Percentiles rank a stretch among this genome's conserved stretches.
Conservation (phyloP, 2,888 invertebrate genomes). For the Dynastes tityus region DNA sequence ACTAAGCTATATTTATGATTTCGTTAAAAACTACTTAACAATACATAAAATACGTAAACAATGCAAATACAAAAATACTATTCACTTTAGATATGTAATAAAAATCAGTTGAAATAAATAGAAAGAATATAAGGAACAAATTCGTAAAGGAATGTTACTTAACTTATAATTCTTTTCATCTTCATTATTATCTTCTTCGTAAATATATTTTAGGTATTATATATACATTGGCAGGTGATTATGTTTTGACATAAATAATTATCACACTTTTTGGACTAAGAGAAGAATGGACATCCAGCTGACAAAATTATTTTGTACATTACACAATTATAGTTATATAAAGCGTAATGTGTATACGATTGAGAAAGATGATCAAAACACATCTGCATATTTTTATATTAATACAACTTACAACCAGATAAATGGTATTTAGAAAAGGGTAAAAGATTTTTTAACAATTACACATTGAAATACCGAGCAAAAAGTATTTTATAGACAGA, state of each 20-base stretch:
- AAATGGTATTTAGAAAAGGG: background rate
- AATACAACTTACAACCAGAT: background rate
- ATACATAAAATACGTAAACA: constrained; percentile 41
- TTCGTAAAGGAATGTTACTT: constrained; percentile 46
- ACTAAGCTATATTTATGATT: constrained; percentile 30
- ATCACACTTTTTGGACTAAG: constrained; percentile 54
- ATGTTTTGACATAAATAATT: constrained; percentile 57
- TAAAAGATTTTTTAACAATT: too few species aligned
- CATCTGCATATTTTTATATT: constrained; percentile 1
- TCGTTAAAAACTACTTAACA: constrained; percentile 48
- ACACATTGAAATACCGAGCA: too few species aligned
- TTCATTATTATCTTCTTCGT: constrained; percentile 25
- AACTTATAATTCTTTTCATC: constrained; percentile 39
- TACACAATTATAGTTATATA: constrained; percentile 40
- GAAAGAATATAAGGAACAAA: constrained; percentile 37
- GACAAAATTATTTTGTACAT: constrained; percentile 42
- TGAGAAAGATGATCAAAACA: constrained; percentile 21
- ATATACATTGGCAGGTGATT: constrained; percentile 53
- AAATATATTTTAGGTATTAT: constrained; percentile 37
- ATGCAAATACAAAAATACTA: constrained; percentile 48
- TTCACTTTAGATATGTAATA: constrained; percentile 47
- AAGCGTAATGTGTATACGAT: constrained; percentile 25
- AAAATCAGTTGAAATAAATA: constrained; percentile 46
- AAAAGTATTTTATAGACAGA: too few species aligned
- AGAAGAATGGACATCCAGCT: constrained; percentile 48